These are phyloP conservation scores for Argentina silus DNA, from an alignment of 2,797 vertebrate genomes.

Conservation along the genomic window DNA sequence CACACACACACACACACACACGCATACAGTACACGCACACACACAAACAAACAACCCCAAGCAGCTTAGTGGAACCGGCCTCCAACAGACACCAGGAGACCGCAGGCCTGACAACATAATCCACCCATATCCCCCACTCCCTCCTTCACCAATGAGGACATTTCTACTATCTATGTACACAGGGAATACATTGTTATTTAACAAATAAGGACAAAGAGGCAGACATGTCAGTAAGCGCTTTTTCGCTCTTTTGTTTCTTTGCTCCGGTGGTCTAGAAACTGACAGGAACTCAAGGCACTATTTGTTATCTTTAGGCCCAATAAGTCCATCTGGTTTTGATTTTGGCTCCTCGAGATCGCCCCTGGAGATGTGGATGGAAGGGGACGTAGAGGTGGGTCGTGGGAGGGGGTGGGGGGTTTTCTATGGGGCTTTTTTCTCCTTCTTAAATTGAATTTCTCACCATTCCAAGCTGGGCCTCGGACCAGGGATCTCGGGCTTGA, in stretches of 20 bases:
- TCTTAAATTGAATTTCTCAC: constrained; percentile 97
- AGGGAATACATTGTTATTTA: constrained; percentile 39
- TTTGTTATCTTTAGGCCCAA: constrained; percentile 97
- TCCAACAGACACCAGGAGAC: constrained; percentile 19
- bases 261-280: constrained; percentile 87
- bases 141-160: constrained; percentile 55
- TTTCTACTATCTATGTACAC: constrained; percentile 11
- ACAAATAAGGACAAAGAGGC: constrained; percentile 46
- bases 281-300: constrained; percentile 85
- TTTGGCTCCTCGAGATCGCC: constrained; percentile 89
- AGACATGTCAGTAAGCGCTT: constrained; percentile 54
- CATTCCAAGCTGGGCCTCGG: constrained; percentile 85
- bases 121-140: constrained; percentile 43
- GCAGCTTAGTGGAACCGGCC: constrained; percentile 1
- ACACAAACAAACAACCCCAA: not conserved
- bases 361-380: constrained; percentile 79
- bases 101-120: constrained; percentile 56
- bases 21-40: not conserved
- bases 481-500: constrained; percentile 76
- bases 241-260: constrained; percentile 76
- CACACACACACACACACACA: no score
- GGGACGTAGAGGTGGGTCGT: constrained; percentile 68
- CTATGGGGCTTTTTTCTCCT: constrained; percentile 50
- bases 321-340: constrained; percentile 99
- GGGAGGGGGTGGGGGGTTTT: constrained; percentile 71